Conservation (phyloP, 2,888 invertebrate species). For the Yponomeuta cagnagella region DNA sequence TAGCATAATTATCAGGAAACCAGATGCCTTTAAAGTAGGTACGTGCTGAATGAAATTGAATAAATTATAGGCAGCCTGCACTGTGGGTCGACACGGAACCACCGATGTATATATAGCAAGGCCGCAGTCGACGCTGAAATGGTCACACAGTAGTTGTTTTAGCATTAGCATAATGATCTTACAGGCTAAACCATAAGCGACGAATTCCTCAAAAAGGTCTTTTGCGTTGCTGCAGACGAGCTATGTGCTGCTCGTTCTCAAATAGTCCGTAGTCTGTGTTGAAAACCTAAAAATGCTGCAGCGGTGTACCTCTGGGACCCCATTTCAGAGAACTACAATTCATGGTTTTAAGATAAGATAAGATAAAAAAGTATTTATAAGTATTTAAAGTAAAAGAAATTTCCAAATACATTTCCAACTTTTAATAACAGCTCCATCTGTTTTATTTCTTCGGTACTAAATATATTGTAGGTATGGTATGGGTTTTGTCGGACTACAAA, state of each 20-base stretch:
- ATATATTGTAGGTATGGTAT: too few species aligned
- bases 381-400: too few species aligned
- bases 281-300: too few species aligned
- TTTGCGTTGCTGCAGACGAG: neutral
- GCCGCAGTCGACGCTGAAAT: conserved; percentile 33
- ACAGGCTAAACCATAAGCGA: neutral
- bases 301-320: too few species aligned
- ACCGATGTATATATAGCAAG: conserved; percentile 27
- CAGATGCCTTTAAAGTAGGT: neutral
- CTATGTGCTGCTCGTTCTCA: neutral
- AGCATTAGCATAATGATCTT: conserved; percentile 29
- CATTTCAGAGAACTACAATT: too few species aligned
- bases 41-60: conserved; percentile 7
- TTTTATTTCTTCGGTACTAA: neutral
- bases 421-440: neutral
- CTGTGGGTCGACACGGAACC: conserved; percentile 29
- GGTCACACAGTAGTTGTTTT: conserved; percentile 25
- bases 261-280: too few species aligned
- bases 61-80: conserved; percentile 5
- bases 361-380: too few species aligned
- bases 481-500: neutral
- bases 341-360: too few species aligned
- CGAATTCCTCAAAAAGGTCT: neutral
- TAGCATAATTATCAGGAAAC: neutral
- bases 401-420: too few species aligned